Percentiles rank a stretch among this genome's conserved stretches.
phyloP scores from a whole-genome alignment of 2,797 vertebrate genomes.

The Sebastes minor region DNA sequence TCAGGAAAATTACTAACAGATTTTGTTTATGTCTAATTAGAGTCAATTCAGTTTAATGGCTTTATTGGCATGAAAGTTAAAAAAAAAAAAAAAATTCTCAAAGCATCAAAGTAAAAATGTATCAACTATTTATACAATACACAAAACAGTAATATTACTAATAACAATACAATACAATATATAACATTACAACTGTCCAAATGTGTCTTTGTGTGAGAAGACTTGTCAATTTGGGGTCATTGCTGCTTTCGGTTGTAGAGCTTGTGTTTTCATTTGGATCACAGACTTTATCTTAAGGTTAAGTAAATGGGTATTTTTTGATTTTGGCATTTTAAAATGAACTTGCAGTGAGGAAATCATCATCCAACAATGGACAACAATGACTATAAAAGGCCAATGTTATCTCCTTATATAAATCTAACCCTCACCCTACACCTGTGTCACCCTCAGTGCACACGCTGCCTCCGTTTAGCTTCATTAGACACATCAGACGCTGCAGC shows the following conservation, averaged over 20 bases:
- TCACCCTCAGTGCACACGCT: neutral
- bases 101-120: rapidly evolving
- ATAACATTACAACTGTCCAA: too few relatives aligned
- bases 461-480: neutral
- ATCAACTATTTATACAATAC: too few relatives aligned
- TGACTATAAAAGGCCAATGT: neutral
- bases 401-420: neutral
- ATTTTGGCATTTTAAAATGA: neutral
- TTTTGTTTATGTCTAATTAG: neutral
- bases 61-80: too few relatives aligned
- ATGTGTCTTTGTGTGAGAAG: too few relatives aligned
- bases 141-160: too few relatives aligned
- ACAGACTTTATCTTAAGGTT: neutral
- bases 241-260: too few relatives aligned
- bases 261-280: neutral
- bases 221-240: too few relatives aligned
- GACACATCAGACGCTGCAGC: conserved; percentile 33
- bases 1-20: neutral
- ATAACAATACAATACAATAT: too few relatives aligned
- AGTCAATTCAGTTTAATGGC: too few relatives aligned
- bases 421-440: conserved; percentile 11
- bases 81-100: too few relatives aligned
- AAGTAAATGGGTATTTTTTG: neutral
- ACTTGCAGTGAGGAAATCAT: neutral
- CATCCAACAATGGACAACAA: neutral